These are phyloP conservation scores for Lithodes maja DNA, from an alignment of 2,888 invertebrate genomes.

Conservation along the genomic window DNA sequence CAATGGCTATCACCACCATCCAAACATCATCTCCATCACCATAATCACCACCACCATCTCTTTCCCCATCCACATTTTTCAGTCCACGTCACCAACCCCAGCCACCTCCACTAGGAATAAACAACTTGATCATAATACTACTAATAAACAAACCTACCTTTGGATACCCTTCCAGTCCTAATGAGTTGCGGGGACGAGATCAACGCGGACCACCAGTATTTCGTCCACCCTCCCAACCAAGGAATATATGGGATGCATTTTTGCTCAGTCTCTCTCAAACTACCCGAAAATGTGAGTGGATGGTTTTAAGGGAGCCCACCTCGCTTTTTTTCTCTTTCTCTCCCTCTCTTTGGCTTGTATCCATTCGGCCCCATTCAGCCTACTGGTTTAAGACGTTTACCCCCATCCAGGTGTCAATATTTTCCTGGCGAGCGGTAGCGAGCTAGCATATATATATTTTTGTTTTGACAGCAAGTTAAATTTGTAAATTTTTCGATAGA, in stretches of 20 bases:
- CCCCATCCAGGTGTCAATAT: too few species aligned
- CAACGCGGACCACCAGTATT: constrained; percentile 88
- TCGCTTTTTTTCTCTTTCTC: too few species aligned
- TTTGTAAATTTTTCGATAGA: too few species aligned
- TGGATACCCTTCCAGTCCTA: constrained; percentile 78
- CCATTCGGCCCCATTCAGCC: too few species aligned
- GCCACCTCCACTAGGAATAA: not conserved
- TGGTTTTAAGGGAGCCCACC: not conserved
- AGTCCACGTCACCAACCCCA: not conserved
- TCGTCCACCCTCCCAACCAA: constrained; percentile 78
- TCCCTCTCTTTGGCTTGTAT: too few species aligned
- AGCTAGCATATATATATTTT: too few species aligned
- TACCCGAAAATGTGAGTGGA: constrained; percentile 48
- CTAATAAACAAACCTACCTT: not conserved
- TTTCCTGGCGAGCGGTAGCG: too few species aligned
- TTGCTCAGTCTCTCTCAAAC: constrained; percentile 76
- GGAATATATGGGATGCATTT: constrained; percentile 73
- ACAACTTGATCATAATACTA: not conserved
- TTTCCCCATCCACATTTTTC: not conserved
- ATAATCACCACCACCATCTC: not conserved
- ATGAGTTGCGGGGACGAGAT: constrained; percentile 82
- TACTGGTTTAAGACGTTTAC: too few species aligned
- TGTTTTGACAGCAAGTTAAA: too few species aligned
- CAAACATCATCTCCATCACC: not conserved
- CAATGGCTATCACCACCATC: not conserved